Base-by-base conservation (phyloP, 2,797 vertebrate species). In the Pantherophis vulpinus region DNA sequence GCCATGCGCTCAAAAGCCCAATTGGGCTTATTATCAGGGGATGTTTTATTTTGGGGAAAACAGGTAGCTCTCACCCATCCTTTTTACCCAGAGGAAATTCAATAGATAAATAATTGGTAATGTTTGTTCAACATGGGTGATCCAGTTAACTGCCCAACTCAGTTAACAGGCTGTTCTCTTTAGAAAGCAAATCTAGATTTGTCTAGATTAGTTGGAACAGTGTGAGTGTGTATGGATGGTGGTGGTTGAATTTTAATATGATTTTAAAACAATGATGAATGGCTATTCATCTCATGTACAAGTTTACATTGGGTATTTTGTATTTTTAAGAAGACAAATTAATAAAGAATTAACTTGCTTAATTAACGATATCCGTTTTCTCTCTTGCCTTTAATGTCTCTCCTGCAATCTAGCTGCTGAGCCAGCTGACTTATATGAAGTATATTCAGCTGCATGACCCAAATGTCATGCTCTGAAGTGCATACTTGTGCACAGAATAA, bases 381-480 rank as follows among this genome's bases (percentile, higher is more conserved):
- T 74, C 89, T 32, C 91, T 56, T 54, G 12, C 63, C 56, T 58
- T 47, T 63, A 55, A 93, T 86, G 56, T 88, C 4, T 90, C 11
- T 87, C 88, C 14, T 32, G 89, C 51, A 94, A 56, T 89, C 12
- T 61, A 89, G 79, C 20, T 29, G 79, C 58, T 91, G 70, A 93
- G 87, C 20, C 83, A 93, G 94, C 29, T 54, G 91, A 91, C 60
- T 93, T 61, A 89, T n/a, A 93, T 2, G 59, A 66, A 94, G n/a
- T 61, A 88, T 60, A 74, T 87, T 58, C 90, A 92, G 90, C 91
- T 94, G 87, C 56, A 79, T 79, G 54, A 93, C 89, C 51, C 51
- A 90, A 42, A 90, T 87, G 83, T 74, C 83, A 87, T 91, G 29
- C 42, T 95, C 47, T 66, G n/a, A 94, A 93, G 58, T 79, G n/a